Evolutionary conservation across 2,113 vertebrate species (phyloP).

Genomic region (Paramormyrops kingsleyae): DNA sequence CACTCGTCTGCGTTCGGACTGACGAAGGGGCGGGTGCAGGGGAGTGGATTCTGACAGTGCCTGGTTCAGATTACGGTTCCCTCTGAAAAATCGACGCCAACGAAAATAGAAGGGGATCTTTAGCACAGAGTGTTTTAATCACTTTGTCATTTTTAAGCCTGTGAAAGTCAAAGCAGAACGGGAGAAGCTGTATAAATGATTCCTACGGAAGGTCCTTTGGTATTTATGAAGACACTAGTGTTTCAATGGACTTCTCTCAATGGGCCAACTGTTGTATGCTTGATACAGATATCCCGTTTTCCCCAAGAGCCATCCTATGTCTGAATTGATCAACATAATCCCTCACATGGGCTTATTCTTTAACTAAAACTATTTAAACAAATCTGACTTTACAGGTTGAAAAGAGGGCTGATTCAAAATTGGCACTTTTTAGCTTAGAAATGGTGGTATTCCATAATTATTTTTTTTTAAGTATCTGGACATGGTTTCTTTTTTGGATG

Average conservation of each 20-base stretch:
- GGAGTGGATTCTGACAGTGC: constrained; percentile 1
- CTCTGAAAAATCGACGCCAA: neutral
- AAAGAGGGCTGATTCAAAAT: constrained; percentile 15
- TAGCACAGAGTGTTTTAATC: neutral
- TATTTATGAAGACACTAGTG: constrained; percentile 2
- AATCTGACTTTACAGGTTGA: neutral
- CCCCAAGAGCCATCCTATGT: neutral
- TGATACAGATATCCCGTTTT: neutral
- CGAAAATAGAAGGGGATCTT: constrained; percentile 3
- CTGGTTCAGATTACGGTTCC: neutral
- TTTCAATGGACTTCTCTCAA: neutral
- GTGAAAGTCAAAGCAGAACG: neutral
- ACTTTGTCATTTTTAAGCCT: constrained; percentile 3
- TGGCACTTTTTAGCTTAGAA: constrained; percentile 15
- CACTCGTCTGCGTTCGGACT: neutral
- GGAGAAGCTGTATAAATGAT: neutral
- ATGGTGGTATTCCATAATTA: neutral
- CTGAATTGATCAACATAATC: constrained; percentile 4
- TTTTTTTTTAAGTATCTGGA: neutral
- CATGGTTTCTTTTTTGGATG: neutral
- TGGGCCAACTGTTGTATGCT: neutral
- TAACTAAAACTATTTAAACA: constrained; percentile 5
- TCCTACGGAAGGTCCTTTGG: neutral
- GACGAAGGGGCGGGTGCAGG: neutral
- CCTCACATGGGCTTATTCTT: neutral